Evolutionary conservation across 2,113 vertebrate genomes (phyloP).

Genomic region (Ivindomyrus marchei): DNA sequence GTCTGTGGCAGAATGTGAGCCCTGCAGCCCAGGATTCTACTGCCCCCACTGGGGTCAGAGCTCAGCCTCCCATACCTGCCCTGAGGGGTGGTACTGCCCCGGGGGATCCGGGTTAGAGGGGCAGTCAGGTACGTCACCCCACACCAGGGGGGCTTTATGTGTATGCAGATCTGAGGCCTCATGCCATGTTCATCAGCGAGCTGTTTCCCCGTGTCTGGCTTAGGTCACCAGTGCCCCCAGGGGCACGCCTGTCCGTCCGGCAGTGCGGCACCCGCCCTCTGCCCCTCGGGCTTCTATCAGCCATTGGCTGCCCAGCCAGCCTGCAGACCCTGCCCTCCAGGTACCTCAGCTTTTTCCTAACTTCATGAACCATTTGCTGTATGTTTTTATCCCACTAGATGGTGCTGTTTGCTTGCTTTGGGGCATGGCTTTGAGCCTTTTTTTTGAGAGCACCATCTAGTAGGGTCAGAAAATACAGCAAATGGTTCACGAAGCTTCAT

Average conservation of each 20-base stretch:
- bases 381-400: too few relatives aligned
- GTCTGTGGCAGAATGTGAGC: constrained; percentile 61
- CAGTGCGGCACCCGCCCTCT: constrained; percentile 61
- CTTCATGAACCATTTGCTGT: too few relatives aligned
- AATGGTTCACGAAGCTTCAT: too few relatives aligned
- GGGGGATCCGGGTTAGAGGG: constrained; percentile 61
- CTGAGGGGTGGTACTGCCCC: constrained; percentile 78
- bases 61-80: constrained; percentile 59
- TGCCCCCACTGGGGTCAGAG: constrained; percentile 69
- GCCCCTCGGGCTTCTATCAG: constrained; percentile 73
- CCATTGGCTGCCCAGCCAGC: constrained; percentile 43
- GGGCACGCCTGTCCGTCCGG: constrained; percentile 71
- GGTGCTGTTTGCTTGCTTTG: too few relatives aligned
- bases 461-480: too few relatives aligned
- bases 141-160: not conserved
- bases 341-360: constrained; percentile 27
- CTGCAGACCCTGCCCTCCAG: constrained; percentile 57
- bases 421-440: too few relatives aligned
- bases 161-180: constrained; percentile 21
- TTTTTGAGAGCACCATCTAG: too few relatives aligned
- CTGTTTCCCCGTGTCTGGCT: constrained; percentile 10
- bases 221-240: constrained; percentile 60
- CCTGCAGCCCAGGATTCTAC: constrained; percentile 70
- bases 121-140: constrained; percentile 57
- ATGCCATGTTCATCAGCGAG: constrained; percentile 10